Conservation (phyloP, 2,113 vertebrate species). For the Epinephelus fuscoguttatus region DNA sequence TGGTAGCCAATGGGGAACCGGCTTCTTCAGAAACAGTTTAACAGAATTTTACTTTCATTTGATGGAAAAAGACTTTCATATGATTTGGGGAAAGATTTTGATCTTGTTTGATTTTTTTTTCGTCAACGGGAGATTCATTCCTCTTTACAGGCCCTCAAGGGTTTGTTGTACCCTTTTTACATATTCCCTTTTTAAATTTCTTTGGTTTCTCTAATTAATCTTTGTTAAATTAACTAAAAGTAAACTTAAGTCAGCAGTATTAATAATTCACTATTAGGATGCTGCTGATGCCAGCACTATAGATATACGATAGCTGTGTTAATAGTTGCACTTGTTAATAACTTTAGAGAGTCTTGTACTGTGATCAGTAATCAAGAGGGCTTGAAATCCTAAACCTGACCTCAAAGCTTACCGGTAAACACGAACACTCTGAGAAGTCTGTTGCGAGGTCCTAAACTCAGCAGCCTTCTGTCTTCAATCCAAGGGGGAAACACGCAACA, state of each 20-base stretch:
- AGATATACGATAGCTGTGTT: not conserved
- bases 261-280: not conserved
- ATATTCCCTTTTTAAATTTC: slow-evolving; percentile 36
- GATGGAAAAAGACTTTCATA: slow-evolving; percentile 29
- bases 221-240: slow-evolving; percentile 39
- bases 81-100: slow-evolving; percentile 29
- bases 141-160: not conserved
- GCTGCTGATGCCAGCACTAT: not conserved
- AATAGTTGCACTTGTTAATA: slow-evolving; percentile 9
- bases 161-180: slow-evolving; percentile 30
- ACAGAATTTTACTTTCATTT: slow-evolving; percentile 41
- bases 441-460: slow-evolving; percentile 2
- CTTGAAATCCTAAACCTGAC: not conserved
- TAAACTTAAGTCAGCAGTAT: slow-evolving; percentile 17
- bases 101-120: not conserved
- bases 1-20: slow-evolving; percentile 1
- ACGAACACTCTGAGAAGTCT: not conserved
- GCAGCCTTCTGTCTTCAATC: slow-evolving; percentile 4
- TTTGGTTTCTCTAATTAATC: slow-evolving; percentile 34
- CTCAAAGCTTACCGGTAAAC: slow-evolving; percentile 1
- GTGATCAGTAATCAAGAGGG: slow-evolving; percentile 52
- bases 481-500: slow-evolving; percentile 14
- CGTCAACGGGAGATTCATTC: slow-evolving; percentile 15
- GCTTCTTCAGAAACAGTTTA: slow-evolving; percentile 14
- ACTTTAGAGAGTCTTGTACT: slow-evolving; percentile 8